These are phyloP conservation scores for Herpetotheres cachinnans DNA, from an alignment of 2,113 vertebrate species.

Conservation along the genomic window DNA sequence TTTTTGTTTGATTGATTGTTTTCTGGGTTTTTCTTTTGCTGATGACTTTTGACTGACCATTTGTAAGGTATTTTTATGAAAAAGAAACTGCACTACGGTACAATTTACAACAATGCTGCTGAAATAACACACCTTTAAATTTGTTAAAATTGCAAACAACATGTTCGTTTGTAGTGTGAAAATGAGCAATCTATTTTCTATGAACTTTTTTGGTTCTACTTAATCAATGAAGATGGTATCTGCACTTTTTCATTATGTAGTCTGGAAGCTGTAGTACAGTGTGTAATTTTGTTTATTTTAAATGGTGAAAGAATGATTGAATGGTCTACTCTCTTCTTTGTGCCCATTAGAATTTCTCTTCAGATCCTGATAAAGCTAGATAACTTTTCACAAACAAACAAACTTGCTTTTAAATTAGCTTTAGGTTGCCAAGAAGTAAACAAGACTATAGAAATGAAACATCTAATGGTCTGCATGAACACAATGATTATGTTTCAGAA, in stretches of 20 bases:
- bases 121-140: constrained; percentile 85
- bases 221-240: constrained; percentile 70
- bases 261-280: constrained; percentile 69
- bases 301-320: constrained; percentile 68
- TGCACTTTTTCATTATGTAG: constrained; percentile 75
- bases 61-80: constrained; percentile 89
- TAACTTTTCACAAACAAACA: constrained; percentile 42
- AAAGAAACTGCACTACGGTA: constrained; percentile 87
- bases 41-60: constrained; percentile 84
- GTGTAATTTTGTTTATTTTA: constrained; percentile 72
- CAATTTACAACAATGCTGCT: constrained; percentile 90
- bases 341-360: constrained; percentile 66
- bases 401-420: constrained; percentile 71
- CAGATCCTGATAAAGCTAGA: constrained; percentile 62
- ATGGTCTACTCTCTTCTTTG: constrained; percentile 75
- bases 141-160: constrained; percentile 76
- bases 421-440: constrained; percentile 69
- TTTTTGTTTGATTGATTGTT: constrained; percentile 74
- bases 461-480: constrained; percentile 76
- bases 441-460: constrained; percentile 53
- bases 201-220: constrained; percentile 78
- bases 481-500: constrained; percentile 69
- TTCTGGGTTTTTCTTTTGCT: constrained; percentile 82
- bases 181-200: constrained; percentile 83
- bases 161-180: constrained; percentile 79